Base-by-base conservation (phyloP, 53 echinoderm and acorn worm genomes). In the Henricia sp. region DNA sequence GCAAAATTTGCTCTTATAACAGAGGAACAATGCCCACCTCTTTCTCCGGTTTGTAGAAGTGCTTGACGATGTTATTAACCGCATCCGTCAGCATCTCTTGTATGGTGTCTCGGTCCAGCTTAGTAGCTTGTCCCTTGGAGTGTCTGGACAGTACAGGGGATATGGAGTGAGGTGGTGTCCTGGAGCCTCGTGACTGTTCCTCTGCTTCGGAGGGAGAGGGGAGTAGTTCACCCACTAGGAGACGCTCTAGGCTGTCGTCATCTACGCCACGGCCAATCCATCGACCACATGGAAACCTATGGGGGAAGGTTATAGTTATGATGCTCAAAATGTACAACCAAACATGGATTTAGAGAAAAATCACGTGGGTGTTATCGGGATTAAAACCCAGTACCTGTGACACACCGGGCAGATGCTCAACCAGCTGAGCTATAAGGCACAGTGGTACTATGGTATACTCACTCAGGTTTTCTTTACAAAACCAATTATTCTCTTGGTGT, bases 21-120 rank as follows among this genome's bases (percentile, higher is more conserved):
- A n/a, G n/a, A n/a, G n/a, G 44, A 6, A 44, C 6, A 44, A 16
- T 60, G 20, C 82, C 54, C 17, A 95, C 99, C 99, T 99, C 99
- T 50, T 99, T 99, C 75, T 99, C 99, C 6, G 99, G 91, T 84
- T 94, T 94, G 82, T 99, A 99, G 91, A 99, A 99, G 72, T 99
- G 94, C 67, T 99, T 99, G 85, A 99, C 99, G 73, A 99, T 99
- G 70, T 90, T 94, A 66, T 99, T 99, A 33, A 99, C 94, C 1
- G 94, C 99, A 87, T 99, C 99, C 1, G 99, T 99, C 74, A 99
- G 65, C 64, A 92, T 95, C 66, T 99, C 99, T 83, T 99, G 99
- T 20, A 99, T 92, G 34, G 71, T 71, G 46, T 89, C 93, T 80
- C 90, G 90, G 60, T 95, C 92, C 33, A 92, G 92, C 66, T 96